Conservation (phyloP, 2,888 invertebrate species). For the Pseudococcus jackbeardsleyi region DNA sequence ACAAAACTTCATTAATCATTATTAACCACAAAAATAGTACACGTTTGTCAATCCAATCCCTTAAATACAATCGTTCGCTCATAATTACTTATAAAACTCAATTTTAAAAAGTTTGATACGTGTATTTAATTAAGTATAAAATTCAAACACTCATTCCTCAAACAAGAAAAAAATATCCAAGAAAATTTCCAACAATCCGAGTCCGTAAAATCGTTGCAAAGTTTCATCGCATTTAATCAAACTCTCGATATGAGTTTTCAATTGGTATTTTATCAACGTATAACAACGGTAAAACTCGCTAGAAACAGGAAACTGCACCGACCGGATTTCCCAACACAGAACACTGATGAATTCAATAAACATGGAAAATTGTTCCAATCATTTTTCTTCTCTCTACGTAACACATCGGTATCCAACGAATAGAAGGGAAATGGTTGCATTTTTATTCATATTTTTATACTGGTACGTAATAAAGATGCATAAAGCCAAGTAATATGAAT, state of each 20-base stretch:
- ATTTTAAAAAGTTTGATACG: too few relatives aligned
- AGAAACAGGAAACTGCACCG: neutral
- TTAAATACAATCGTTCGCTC: too few relatives aligned
- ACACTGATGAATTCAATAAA: neutral
- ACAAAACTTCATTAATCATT: too few relatives aligned
- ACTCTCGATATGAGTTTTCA: neutral
- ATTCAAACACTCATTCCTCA: too few relatives aligned
- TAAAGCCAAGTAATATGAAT: neutral
- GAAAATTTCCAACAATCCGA: neutral
- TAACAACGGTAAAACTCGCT: neutral
- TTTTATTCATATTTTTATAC: slow-evolving; percentile 21
- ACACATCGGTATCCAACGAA: neutral
- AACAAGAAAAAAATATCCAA: neutral
- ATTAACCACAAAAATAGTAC: too few relatives aligned
- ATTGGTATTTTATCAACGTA: neutral
- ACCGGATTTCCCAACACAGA: neutral
- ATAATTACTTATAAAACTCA: too few relatives aligned
- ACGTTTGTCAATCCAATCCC: too few relatives aligned
- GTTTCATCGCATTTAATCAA: neutral
- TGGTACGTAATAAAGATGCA: neutral
- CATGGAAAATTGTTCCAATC: neutral
- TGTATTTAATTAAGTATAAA: too few relatives aligned
- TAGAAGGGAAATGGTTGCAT: neutral
- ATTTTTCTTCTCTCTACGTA: neutral
- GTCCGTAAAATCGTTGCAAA: neutral